These are phyloP conservation scores for Bambusicola thoracicus DNA, from an alignment of 2,113 vertebrate genomes.

Conservation along the genomic window DNA sequence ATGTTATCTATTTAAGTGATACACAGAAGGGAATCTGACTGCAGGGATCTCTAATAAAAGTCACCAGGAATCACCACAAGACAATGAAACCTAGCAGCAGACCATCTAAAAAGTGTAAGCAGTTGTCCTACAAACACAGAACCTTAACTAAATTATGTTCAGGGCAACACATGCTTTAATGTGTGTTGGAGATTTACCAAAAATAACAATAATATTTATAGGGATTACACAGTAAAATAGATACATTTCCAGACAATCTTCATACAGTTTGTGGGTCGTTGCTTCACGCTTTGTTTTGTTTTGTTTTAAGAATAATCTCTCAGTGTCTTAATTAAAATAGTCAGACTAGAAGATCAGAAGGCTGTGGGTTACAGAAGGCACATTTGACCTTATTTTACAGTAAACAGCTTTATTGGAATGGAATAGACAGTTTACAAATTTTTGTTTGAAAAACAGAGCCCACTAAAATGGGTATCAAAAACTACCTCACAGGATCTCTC, in stretches of 20 bases:
- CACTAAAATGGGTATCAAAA: background rate
- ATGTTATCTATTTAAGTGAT: background rate
- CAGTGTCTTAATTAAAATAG: background rate
- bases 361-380: background rate
- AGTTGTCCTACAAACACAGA: constrained; percentile 36
- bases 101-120: constrained; percentile 7
- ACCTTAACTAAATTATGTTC: constrained; percentile 45
- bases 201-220: constrained; percentile 9
- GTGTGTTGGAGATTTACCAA: constrained; percentile 9
- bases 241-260: background rate
- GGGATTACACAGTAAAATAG: constrained; percentile 2
- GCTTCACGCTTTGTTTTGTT: accelerated
- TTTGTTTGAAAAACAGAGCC: background rate
- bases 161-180: background rate
- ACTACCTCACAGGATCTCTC: background rate
- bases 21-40: background rate
- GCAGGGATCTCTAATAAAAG: constrained; percentile 23
- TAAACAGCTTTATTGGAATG: background rate
- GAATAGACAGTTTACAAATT: background rate
- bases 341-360: background rate
- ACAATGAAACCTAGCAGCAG: background rate
- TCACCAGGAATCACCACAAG: constrained; percentile 24
- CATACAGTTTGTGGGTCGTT: background rate
- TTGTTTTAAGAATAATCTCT: background rate
- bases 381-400: background rate